Conservation (phyloP, 2,113 vertebrate species). For the Paradoxurus hermaphroditus region DNA sequence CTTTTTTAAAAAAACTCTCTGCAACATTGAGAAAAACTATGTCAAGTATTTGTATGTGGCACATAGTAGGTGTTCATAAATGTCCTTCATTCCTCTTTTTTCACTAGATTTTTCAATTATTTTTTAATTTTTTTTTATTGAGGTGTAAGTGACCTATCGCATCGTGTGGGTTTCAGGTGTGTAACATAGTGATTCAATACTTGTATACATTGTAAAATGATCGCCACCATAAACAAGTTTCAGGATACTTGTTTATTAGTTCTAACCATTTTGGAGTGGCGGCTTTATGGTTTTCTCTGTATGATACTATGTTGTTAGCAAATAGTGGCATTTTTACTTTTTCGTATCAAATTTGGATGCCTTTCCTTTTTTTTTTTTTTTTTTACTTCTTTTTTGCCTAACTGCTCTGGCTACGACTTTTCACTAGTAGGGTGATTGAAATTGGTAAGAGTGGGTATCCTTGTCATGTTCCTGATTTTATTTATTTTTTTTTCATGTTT, state of each 20-base stretch:
- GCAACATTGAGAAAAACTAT: background rate
- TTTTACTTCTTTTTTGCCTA: background rate
- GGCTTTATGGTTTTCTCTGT: background rate
- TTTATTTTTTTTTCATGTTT: no score
- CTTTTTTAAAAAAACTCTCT: background rate
- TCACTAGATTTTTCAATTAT: background rate
- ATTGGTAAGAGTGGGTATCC: background rate
- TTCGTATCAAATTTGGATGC: background rate
- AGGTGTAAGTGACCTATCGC: background rate
- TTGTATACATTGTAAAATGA: background rate
- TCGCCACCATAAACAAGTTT: no score
- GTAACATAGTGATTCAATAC: background rate
- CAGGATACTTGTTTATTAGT: background rate
- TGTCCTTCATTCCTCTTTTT: background rate
- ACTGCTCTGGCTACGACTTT: background rate
- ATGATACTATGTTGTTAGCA: background rate
- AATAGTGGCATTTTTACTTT: background rate
- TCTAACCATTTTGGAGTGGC: background rate
- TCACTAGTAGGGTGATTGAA: background rate
- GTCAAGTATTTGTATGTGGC: background rate
- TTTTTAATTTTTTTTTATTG: background rate
- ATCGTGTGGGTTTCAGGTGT: background rate
- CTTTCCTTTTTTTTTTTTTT: background rate
- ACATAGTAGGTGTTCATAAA: background rate
- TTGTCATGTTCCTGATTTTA: background rate